A percentile compares a stretch with the other conserved stretches of the same genome.
Evolutionary conservation across 1,140 invertebrate species (phyloP).

Genomic region (Trachymyrmex cornetzi): DNA sequence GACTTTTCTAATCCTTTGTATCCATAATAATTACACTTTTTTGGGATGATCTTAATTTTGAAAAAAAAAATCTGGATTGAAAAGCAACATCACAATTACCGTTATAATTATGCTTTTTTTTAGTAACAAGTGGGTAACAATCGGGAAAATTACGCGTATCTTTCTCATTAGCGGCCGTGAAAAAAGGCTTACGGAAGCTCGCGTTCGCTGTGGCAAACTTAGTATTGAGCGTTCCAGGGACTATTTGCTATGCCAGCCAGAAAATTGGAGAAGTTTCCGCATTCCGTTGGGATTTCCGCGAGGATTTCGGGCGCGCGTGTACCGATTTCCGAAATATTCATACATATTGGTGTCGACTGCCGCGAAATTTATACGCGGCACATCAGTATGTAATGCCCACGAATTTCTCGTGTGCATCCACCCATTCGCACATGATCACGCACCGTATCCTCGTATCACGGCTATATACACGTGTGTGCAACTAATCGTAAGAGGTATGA

Average conservation of each 20-base stretch:
- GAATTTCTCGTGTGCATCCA: conserved; percentile 37
- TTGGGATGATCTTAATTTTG: neutral
- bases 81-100: too few species aligned
- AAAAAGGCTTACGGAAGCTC: conserved; percentile 15
- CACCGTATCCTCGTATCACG: neutral
- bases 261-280: conserved; percentile 78
- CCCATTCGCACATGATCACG: conserved; percentile 32
- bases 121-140: too few species aligned
- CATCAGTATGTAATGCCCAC: conserved; percentile 62
- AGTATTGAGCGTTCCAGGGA: conserved; percentile 56
- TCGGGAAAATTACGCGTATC: neutral
- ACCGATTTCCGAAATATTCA: conserved; percentile 78
- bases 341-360: conserved; percentile 58
- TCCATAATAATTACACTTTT: neutral
- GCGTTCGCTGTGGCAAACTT: conserved; percentile 53
- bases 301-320: conserved; percentile 68
- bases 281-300: conserved; percentile 59
- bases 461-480: neutral
- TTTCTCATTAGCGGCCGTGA: conserved; percentile 28
- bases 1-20: neutral
- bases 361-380: conserved; percentile 72
- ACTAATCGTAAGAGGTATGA: conserved; percentile 24
- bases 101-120: too few species aligned
- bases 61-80: too few species aligned
- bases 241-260: conserved; percentile 70